These are phyloP conservation scores for Anser cygnoides DNA, from an alignment of 2,113 vertebrate genomes.

Conservation along the genomic window DNA sequence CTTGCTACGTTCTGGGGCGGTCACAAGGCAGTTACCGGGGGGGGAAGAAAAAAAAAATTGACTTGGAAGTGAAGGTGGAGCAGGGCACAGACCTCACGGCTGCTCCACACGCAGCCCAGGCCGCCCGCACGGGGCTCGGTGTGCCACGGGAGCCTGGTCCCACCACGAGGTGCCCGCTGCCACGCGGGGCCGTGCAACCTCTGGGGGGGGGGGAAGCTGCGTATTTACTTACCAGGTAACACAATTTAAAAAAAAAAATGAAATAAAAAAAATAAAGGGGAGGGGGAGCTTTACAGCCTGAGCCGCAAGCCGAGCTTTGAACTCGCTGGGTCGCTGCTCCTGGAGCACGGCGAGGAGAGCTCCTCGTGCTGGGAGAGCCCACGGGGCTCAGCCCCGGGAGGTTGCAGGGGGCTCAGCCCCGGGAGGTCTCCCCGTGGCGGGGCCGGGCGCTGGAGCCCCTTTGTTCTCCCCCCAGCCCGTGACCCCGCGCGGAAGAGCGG, in stretches of 20 bases:
- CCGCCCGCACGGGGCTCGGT: fast-evolving
- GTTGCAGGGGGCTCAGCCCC: not conserved
- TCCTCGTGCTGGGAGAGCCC: not conserved
- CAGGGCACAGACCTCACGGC: fast-evolving
- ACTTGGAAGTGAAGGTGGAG: fast-evolving
- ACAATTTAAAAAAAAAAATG: not conserved
- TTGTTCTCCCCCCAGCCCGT: constrained; percentile 9
- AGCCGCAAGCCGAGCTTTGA: constrained; percentile 36
- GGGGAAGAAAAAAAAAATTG: no score
- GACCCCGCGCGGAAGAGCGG: not conserved
- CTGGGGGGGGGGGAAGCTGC: not conserved
- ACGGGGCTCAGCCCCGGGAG: not conserved
- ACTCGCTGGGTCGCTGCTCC: not conserved
- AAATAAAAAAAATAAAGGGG: no score
- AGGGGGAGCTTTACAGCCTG: not conserved
- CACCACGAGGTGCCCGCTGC: not conserved
- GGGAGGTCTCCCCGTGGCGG: not conserved
- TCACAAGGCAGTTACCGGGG: fast-evolving
- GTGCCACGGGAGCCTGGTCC: not conserved
- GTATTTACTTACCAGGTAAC: not conserved
- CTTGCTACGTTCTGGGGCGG: not conserved
- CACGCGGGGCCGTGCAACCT: not conserved
- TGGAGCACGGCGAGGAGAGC: not conserved
- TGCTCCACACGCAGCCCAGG: fast-evolving
- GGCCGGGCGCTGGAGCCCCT: not conserved